Conservation (phyloP, 2,888 invertebrate genomes). For the Xestia ashworthii region DNA sequence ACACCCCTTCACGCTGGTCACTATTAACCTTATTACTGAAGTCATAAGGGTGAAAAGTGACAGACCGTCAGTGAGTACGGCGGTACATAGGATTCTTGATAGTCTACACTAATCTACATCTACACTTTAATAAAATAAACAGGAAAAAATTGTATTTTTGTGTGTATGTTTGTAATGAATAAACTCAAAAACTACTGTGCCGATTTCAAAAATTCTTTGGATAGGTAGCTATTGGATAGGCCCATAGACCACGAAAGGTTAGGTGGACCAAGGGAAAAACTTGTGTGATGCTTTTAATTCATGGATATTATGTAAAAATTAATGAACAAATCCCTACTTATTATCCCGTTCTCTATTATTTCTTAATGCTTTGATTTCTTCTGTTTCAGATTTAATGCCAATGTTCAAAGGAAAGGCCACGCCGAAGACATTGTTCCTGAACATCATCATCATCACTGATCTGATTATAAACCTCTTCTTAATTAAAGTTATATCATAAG, state of each 20-base stretch:
- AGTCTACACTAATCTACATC: not conserved
- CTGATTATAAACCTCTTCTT: constrained; percentile 30
- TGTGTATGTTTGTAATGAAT: too few relatives aligned
- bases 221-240: too few relatives aligned
- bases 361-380: not conserved
- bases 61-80: too few relatives aligned
- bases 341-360: not conserved
- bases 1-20: not conserved
- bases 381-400: constrained; percentile 59
- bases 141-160: too few relatives aligned
- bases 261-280: not conserved
- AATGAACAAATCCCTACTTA: too few relatives aligned
- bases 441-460: constrained; percentile 60
- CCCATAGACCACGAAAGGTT: not conserved
- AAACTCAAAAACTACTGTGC: too few relatives aligned
- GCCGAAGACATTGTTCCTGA: constrained; percentile 66
- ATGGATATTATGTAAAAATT: not conserved
- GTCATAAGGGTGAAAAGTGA: too few relatives aligned
- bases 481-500: constrained; percentile 41
- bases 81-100: not conserved
- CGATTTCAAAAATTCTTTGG: too few relatives aligned
- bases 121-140: too few relatives aligned
- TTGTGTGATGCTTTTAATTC: not conserved
- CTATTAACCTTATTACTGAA: too few relatives aligned
- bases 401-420: constrained; percentile 64